phyloP scores from a whole-genome alignment of 2,113 vertebrate species.

The Rhynchomys soricoides region DNA sequence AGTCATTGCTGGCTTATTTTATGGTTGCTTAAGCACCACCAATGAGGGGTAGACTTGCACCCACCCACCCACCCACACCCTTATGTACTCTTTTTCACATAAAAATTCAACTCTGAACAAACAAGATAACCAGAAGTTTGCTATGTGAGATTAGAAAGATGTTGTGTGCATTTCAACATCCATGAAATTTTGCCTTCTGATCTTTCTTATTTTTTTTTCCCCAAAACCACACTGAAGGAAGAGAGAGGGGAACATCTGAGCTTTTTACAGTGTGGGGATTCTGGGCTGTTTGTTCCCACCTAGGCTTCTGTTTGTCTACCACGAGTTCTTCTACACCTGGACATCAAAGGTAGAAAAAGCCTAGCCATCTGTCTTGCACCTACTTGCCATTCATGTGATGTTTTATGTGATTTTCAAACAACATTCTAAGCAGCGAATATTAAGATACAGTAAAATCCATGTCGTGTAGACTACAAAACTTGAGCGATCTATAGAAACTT shows the following conservation, averaged over 20 bases:
- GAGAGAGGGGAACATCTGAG: background rate
- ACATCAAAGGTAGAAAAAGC: background rate
- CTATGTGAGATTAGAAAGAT: background rate
- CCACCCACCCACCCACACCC: background rate
- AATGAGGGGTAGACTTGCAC: background rate
- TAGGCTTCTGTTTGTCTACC: background rate
- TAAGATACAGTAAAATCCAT: background rate
- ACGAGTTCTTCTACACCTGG: background rate
- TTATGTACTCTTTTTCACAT: background rate
- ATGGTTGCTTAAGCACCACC: background rate
- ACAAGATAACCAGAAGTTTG: background rate
- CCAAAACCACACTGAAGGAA: background rate
- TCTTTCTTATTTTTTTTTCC: background rate
- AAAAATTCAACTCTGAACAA: background rate
- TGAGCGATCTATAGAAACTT: background rate
- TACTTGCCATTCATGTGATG: constrained; percentile 4
- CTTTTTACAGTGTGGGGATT: background rate
- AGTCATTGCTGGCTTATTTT: background rate
- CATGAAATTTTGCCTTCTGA: background rate
- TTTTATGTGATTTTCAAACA: constrained; percentile 42
- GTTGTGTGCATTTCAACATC: background rate
- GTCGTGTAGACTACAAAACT: background rate
- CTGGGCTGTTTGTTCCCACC: background rate
- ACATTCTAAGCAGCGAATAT: constrained; percentile 28
- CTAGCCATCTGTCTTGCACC: background rate